Conservation (phyloP, 2,797 vertebrate species). For the Euphonia xanthogaster region DNA sequence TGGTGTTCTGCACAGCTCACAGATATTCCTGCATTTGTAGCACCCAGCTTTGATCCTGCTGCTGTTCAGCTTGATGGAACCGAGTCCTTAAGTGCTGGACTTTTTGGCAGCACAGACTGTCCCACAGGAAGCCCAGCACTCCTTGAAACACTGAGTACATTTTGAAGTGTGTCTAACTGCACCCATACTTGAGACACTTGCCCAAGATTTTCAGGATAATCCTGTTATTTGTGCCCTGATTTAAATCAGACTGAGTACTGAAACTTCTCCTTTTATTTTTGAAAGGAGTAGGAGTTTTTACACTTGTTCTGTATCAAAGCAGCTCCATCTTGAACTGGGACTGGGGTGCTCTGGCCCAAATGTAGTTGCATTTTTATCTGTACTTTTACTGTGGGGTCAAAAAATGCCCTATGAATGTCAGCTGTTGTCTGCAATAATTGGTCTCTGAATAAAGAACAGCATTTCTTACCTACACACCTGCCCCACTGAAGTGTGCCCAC, state of each 20-base stretch:
- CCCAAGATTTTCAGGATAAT: background rate
- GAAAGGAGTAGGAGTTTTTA: background rate
- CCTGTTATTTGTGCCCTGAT: background rate
- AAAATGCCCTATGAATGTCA: background rate
- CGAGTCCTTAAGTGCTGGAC: background rate
- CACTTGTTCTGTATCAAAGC: background rate
- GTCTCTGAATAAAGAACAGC: background rate
- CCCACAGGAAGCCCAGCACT: background rate
- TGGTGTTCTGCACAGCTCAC: background rate
- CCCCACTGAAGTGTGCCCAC: background rate
- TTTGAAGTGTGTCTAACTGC: background rate
- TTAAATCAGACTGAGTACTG: background rate
- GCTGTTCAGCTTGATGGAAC: background rate
- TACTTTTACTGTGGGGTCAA: background rate
- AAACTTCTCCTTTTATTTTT: background rate
- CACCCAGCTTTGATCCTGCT: background rate
- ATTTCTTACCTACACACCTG: background rate
- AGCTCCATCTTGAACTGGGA: background rate
- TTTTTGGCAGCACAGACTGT: background rate
- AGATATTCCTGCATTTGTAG: background rate
- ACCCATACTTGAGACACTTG: background rate
- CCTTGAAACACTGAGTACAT: background rate
- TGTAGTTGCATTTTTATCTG: background rate
- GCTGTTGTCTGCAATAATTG: background rate
- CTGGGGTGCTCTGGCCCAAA: background rate